Base-by-base conservation (phyloP, 2,113 vertebrate genomes). In the Carassius gibelio region DNA sequence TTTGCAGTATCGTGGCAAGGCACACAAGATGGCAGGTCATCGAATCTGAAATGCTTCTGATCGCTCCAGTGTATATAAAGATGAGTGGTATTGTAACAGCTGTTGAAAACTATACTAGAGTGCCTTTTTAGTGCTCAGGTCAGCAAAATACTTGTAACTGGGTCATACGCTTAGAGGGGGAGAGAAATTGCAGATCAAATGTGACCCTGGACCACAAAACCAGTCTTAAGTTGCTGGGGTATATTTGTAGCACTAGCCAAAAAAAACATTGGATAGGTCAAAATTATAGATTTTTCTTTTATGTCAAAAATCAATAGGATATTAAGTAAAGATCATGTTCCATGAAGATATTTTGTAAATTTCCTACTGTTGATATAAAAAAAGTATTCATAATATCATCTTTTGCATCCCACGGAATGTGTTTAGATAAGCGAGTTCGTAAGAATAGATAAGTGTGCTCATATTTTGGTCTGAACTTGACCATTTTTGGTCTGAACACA, bases 1-100 rank as follows among this genome's bases (percentile, higher is more conserved):
- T 81, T 68, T 68, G 38, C 26, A 21, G 76, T 38, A 61, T 59
- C 19, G n/a, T 4, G 13, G 52, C 75, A 14, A 38, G 15, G 23
- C 1, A 68, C n/a, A 81, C 42, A 81, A 50, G 52, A 81, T 80
- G 77, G 77, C 38, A 45, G 57, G 38, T 80, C 19, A 14, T 64
- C 8, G 15, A 42, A 61, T 42, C 34, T 61, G n/a, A 42, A 79
- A 62, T 79, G 19, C 36, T 79, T 34, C 50, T 59, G 26, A 21
- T 77, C 17, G 21, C 30, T 59, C 26, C 34, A 38, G 50, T 77
- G 13, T 21, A 13, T 57, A 8, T 71, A 2, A 42, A n/a, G 69
- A 72, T 74, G 19, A 45, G 21, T 8, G 17, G 0, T 59, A 38
- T 59, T 10, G 8, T 77, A 34, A 77, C 26, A 77, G 52, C 21